These are phyloP conservation scores for Beroe ovata DNA, from an alignment of 37 sponge, comb jelly and placozoan genomes.

Conservation along the genomic window DNA sequence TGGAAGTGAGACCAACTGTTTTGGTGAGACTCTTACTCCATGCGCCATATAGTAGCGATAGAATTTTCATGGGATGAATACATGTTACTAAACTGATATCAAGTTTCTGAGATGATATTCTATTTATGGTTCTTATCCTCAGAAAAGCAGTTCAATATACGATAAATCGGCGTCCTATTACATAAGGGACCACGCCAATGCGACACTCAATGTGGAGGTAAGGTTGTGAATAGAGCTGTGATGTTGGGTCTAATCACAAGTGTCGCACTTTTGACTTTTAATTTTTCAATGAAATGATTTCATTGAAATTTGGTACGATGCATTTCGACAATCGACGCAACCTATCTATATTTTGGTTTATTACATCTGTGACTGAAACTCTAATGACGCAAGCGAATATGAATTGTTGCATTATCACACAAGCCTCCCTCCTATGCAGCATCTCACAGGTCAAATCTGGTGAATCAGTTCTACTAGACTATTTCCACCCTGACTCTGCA, in stretches of 20 bases:
- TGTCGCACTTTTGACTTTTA: no score
- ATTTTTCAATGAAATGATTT: no score
- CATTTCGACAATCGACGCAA: no score
- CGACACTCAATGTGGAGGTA: not conserved
- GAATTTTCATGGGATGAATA: no score
- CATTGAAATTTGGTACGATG: no score
- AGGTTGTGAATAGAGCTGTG: not conserved
- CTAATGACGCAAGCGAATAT: no score
- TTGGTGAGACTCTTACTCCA: not conserved
- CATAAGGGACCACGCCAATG: slow-evolving; percentile 8
- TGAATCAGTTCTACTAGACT: slow-evolving; percentile 9
- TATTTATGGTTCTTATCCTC: not conserved
- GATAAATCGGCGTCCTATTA: not conserved
- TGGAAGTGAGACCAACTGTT: not conserved
- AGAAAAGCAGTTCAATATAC: slow-evolving; percentile 26
- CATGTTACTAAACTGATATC: not conserved
- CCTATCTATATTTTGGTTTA: no score
- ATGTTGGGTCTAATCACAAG: no score
- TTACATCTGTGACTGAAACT: no score
- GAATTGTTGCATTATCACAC: not conserved
- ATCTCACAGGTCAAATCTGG: slow-evolving; percentile 2
- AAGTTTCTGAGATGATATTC: no score
- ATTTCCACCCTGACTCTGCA: slow-evolving; percentile 23
- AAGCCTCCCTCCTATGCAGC: not conserved
- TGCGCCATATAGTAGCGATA: no score